Base-by-base conservation (phyloP, 2,888 invertebrate genomes). In the Endotricha flammealis region DNA sequence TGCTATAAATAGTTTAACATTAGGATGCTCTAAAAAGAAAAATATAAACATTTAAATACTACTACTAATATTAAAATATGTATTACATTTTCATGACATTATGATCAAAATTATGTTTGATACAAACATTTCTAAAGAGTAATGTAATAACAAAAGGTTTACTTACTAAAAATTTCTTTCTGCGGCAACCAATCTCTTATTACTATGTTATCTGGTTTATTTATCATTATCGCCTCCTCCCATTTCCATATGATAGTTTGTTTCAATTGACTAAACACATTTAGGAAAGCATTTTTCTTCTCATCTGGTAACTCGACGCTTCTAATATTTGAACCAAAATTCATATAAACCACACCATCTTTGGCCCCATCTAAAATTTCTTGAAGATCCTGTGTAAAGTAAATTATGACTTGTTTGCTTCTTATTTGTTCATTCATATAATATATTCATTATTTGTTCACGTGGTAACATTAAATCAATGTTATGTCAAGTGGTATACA, bases 201-300 rank as follows among this genome's bases (percentile, higher is more conserved):
- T 29, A 88, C 70, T 0, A 93, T 76, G 57, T 91, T 91, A 0
- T 75, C 51, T 0, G 91, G 83, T 50, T 88, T 81, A 16, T 87
- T 86, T 1, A 83, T 78, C n/a, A 89, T 53, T 2, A 68, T 64
- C 9, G 88, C 81, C 0, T 88, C 87, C 44, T 92, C 91, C 90
- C 90, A 92, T 71, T 92, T 92, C 91, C 91, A 92, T 8, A 93
- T 53, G 0, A 93, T 88, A 2, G 85, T 89, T 42, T 91, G 89
- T 43, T 91, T 90, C 0, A 92, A 50, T 38, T 78, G 81, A 1
- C 85, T 70, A 30, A 93, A 89, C 2, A 87, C 24, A 6, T 38
- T 25, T 32, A 38, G 64, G 20, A 93, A 82, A 0, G 74, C 82
- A 11, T 81, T 58, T 12, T 78, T 70, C 41, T 83, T 88, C 1